A percentile compares a stretch with the other conserved stretches of the same genome.
Conservation (phyloP, 2,797 vertebrate genomes). For the Anguilla marmorata region DNA sequence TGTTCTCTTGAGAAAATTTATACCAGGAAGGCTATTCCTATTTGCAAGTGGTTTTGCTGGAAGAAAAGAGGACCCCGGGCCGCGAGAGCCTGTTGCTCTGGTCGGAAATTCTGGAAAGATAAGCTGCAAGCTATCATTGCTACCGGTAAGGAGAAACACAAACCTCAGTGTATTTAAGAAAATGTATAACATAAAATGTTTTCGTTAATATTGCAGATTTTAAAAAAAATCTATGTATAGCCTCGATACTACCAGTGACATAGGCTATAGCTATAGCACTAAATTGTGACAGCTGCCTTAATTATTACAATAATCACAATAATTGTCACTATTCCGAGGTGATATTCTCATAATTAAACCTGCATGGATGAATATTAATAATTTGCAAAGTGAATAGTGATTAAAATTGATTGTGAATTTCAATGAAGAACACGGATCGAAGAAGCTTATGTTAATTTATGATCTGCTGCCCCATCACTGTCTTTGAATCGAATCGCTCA, state of each 20-base stretch:
- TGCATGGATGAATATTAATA: neutral
- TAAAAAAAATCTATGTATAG: neutral
- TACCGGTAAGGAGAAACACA: slow-evolving; percentile 14
- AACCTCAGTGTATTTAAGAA: neutral
- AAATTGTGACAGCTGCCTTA: neutral
- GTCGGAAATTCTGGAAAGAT: slow-evolving; percentile 8
- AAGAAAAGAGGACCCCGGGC: slow-evolving; percentile 2
- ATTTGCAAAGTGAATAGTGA: slow-evolving; percentile 6
- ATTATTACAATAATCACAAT: neutral
- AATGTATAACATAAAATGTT: neutral
- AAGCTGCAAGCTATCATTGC: neutral
- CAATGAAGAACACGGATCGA: slow-evolving; percentile 8
- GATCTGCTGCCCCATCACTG: slow-evolving; percentile 21
- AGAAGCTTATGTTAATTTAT: slow-evolving; percentile 24
- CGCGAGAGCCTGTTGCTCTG: slow-evolving; percentile 33
- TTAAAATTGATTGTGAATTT: slow-evolving; percentile 1
- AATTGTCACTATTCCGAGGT: neutral
- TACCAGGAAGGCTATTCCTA: neutral
- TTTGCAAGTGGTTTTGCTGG: slow-evolving; percentile 11
- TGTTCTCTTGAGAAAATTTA: neutral
- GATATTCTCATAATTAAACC: neutral
- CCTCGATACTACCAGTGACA: neutral
- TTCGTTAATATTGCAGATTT: neutral
- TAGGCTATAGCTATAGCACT: no score
- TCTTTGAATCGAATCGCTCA: slow-evolving; percentile 5